These are phyloP conservation scores for Characodon lateralis DNA, from an alignment of 2,797 vertebrate species.

Conservation along the genomic window DNA sequence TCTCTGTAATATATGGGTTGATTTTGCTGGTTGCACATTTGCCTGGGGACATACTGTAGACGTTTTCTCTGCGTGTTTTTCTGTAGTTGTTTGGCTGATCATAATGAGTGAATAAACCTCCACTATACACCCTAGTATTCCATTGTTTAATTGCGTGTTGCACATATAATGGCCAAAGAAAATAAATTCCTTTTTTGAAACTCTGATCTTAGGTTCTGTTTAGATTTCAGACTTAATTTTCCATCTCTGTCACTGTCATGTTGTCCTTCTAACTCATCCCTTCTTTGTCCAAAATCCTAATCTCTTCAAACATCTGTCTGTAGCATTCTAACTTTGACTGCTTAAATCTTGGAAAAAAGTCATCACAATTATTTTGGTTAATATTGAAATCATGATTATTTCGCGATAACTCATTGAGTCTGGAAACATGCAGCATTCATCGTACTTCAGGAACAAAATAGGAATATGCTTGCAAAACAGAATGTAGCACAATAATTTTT, in stretches of 20 bases:
- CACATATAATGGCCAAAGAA: not conserved
- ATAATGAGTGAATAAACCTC: not conserved
- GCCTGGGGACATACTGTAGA: not conserved
- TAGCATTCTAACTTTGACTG: not conserved
- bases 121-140: not conserved
- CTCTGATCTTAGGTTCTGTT: conserved; percentile 27
- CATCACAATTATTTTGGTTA: not conserved
- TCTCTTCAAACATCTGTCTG: not conserved
- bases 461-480: not conserved
- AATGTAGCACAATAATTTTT: not conserved
- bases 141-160: not conserved
- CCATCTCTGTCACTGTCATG: conserved; percentile 5
- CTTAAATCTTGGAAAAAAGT: not conserved
- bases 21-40: not conserved
- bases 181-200: not conserved
- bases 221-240: conserved; percentile 37
- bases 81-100: not conserved
- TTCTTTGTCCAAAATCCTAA: conserved; percentile 1
- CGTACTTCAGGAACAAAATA: not conserved
- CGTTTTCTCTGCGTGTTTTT: not conserved
- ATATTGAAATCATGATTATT: not conserved
- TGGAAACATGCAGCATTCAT: not conserved
- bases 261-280: conserved; percentile 17
- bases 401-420: not conserved
- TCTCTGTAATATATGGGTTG: not conserved